Evolutionary conservation across 2,888 invertebrate species (phyloP), one percentile per base, ranked within the genome.

Genomic region (Neocrepidodera transversa): DNA sequence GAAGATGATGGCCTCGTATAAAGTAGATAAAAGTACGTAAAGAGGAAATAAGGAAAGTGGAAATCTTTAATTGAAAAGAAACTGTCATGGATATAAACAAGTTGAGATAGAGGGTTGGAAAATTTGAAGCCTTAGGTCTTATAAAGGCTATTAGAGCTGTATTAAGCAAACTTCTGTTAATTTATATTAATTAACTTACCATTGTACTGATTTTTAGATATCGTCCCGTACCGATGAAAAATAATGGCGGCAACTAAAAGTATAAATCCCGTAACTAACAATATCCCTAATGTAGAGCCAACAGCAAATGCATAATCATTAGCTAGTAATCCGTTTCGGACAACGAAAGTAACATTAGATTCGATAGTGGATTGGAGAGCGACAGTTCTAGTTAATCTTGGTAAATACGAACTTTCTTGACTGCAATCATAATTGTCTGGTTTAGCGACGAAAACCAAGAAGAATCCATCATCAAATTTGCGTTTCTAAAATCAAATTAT

Each of bases 361-460:
- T 51, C 47, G 6, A 55, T 45, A n/a, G 42, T 51, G 1, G 48
- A 10, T 2, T 40, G 8, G 5, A 62, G 28, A 5, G 50, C 20
- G 0, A 51, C 47, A 8, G 32, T 17, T 28, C 49, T 60, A 10
- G 54, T 10, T n/a, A 40, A 4, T 53, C 67, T 64, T 10, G 72
- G 5, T 82, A 81, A 11, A 17, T 40, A 55, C 0, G 76, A 76
- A 51, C 64, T 70, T 26, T 71, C 71, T 64, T 75, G 72, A 0
- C 79, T 78, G 63, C 86, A 86, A 6, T 85, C 85, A 23, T 81
- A 82, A 65, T 90, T 87, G 1, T 86, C 86, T 0, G 87, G 85
- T 76, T 88, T 88, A 62, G 89, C 87, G 45, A 90, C 87, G 71
- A 93, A 85, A 1, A 92, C 91, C 30, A 93, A 83, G 80, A 90